A percentile compares a stretch with the other conserved stretches of the same genome.
These are phyloP conservation scores for Sinocyclocheilus rhinocerous DNA, from an alignment of 2,113 vertebrate genomes.

Conservation along the genomic window DNA sequence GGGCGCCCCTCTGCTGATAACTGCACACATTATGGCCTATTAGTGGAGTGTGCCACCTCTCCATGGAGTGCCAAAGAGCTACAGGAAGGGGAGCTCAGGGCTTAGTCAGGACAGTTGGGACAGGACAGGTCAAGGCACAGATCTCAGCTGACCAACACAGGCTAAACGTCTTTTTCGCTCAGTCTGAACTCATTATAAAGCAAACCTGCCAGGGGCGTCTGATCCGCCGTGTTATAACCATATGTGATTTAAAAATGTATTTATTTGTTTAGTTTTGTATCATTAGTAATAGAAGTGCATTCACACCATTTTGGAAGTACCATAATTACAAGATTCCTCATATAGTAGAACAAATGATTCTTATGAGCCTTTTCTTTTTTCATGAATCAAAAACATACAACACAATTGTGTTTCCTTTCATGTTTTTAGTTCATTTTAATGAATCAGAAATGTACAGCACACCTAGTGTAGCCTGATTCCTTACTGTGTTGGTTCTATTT, in stretches of 20 bases:
- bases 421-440: too few relatives aligned
- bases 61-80: slow-evolving; percentile 43
- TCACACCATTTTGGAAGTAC: too few relatives aligned
- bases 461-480: too few relatives aligned
- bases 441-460: too few relatives aligned
- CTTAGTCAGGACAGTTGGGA: slow-evolving; percentile 7
- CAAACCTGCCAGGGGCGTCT: neutral
- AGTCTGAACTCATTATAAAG: neutral
- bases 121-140: slow-evolving; percentile 37
- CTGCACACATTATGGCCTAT: slow-evolving; percentile 75
- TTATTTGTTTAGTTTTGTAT: too few relatives aligned
- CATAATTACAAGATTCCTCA: too few relatives aligned
- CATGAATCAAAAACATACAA: too few relatives aligned
- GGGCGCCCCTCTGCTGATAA: slow-evolving; percentile 67
- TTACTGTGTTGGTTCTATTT: too few relatives aligned
- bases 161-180: neutral
- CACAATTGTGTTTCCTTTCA: too few relatives aligned
- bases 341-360: too few relatives aligned
- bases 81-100: slow-evolving; percentile 5
- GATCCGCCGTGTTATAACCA: neutral
- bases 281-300: too few relatives aligned
- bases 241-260: neutral
- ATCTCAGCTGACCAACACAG: slow-evolving; percentile 38
- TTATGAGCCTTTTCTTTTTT: too few relatives aligned
- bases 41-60: slow-evolving; percentile 63